These are phyloP conservation scores for Patella caerulea DNA, from an alignment of 2,888 invertebrate species.

Conservation along the genomic window DNA sequence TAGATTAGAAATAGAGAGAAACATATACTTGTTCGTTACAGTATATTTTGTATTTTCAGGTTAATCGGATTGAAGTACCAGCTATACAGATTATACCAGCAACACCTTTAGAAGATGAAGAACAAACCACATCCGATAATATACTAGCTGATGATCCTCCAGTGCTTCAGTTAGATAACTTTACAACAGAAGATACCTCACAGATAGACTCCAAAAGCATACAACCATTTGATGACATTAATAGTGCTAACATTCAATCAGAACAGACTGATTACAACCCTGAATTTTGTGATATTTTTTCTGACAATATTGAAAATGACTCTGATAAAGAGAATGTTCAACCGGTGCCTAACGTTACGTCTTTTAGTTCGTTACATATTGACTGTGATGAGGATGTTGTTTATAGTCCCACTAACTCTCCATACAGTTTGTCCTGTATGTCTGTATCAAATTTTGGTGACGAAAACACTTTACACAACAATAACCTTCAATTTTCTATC, in stretches of 20 bases:
- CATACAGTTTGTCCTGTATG: no score
- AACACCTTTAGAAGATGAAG: not conserved
- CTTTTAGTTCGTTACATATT: slow-evolving; percentile 1
- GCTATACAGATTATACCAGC: not conserved
- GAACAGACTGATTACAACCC: not conserved
- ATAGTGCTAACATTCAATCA: not conserved
- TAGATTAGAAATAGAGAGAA: no score
- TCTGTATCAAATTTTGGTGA: no score
- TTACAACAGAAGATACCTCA: not conserved
- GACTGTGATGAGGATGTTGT: not conserved
- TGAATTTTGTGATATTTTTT: not conserved
- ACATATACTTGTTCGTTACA: no score
- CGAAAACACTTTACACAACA: no score
- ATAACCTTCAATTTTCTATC: no score
- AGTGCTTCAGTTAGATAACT: not conserved
- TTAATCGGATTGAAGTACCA: not conserved
- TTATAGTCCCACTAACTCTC: not conserved
- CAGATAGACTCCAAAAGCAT: not conserved
- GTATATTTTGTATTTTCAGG: no score
- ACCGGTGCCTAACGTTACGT: not conserved
- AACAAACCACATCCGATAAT: not conserved
- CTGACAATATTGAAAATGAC: not conserved
- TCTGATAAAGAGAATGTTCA: not conserved
- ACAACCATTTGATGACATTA: not conserved
- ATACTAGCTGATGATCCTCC: no score